phyloP scores from a whole-genome alignment of 2,888 invertebrate genomes.

The Heteropelma amictum region DNA sequence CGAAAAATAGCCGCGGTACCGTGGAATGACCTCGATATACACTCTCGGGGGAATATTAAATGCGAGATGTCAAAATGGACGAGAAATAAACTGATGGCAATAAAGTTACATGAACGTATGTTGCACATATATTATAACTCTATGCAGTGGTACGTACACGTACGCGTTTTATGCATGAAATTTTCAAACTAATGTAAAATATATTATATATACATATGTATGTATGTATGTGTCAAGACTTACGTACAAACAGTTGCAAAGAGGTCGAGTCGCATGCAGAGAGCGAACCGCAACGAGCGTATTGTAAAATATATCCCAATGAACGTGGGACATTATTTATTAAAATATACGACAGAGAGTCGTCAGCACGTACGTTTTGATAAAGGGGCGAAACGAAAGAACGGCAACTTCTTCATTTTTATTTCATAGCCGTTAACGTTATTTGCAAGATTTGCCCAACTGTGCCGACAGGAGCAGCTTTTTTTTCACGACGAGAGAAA shows the following conservation, averaged over 20 bases:
- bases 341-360: conserved; percentile 26
- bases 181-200: conserved; percentile 28
- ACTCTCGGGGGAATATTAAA: too few species aligned
- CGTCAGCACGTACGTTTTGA: conserved; percentile 54
- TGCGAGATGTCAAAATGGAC: not conserved
- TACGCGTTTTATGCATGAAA: conserved; percentile 27
- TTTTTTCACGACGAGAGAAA: too few species aligned
- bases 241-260: conserved; percentile 61
- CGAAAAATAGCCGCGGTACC: too few species aligned
- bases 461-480: too few species aligned
- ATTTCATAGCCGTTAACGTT: conserved; percentile 13
- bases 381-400: conserved; percentile 44
- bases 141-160: conserved; percentile 10
- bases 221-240: conserved; percentile 49
- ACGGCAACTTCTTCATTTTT: conserved; percentile 29
- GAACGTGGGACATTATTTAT: conserved; percentile 48
- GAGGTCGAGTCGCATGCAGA: conserved; percentile 65
- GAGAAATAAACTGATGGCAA: conserved; percentile 11
- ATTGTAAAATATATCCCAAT: conserved; percentile 49
- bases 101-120: not conserved
- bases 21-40: too few species aligned
- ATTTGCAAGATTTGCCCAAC: conserved; percentile 14
- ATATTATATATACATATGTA: conserved; percentile 39
- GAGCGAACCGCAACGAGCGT: conserved; percentile 59
- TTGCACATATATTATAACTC: not conserved